A percentile compares a stretch with the other conserved stretches of the same genome.
Conservation (phyloP, 2,113 vertebrate species). For the Oncorhynchus kisutch region DNA sequence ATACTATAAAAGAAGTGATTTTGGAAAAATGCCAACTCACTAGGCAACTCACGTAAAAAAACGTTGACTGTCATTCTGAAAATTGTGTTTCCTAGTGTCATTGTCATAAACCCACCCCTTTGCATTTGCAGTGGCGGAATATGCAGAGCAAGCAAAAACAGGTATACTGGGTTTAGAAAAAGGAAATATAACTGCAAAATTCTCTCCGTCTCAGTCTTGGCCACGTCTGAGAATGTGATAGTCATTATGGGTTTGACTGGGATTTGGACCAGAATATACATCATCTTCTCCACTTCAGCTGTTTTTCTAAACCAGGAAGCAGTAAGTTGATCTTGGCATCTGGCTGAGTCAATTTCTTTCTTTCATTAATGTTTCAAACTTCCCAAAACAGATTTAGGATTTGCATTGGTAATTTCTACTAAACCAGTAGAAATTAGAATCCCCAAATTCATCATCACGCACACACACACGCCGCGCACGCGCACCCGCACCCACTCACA, state of each 20-base stretch:
- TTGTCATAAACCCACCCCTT: neutral
- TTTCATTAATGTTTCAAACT: slow-evolving; percentile 83
- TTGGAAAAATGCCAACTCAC: neutral
- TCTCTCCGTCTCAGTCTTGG: slow-evolving; percentile 22
- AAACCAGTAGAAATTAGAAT: slow-evolving; percentile 77
- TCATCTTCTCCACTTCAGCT: slow-evolving; percentile 62
- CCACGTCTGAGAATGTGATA: slow-evolving; percentile 76
- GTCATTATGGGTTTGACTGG: slow-evolving; percentile 80
- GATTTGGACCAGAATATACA: slow-evolving; percentile 64
- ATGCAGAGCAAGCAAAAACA: slow-evolving; percentile 5
- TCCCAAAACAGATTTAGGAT: slow-evolving; percentile 79
- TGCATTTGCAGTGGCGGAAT: neutral
- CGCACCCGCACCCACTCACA: too few relatives aligned
- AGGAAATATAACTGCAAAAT: slow-evolving; percentile 8
- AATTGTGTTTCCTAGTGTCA: neutral
- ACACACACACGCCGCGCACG: neutral
- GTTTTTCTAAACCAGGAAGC: slow-evolving; percentile 85
- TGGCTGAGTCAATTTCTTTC: slow-evolving; percentile 68
- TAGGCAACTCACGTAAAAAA: too few relatives aligned
- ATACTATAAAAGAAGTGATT: slow-evolving; percentile 2
- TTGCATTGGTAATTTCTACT: slow-evolving; percentile 71
- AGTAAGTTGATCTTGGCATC: slow-evolving; percentile 89
- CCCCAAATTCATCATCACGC: slow-evolving; percentile 78
- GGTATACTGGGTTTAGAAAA: slow-evolving; percentile 11
- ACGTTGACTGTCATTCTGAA: neutral